phyloP scores from a whole-genome alignment of 2,113 vertebrate species.

The Suncus etruscus region DNA sequence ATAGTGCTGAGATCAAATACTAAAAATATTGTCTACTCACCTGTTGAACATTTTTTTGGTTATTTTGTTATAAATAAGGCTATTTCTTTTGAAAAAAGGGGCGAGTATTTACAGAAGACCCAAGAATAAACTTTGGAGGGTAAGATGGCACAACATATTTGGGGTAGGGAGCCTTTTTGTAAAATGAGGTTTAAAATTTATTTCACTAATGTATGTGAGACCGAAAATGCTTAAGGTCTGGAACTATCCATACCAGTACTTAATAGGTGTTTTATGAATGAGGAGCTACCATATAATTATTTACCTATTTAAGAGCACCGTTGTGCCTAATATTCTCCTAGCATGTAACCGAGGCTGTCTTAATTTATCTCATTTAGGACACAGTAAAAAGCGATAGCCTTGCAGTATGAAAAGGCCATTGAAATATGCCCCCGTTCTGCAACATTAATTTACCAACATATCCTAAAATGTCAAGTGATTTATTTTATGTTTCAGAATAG shows the following conservation, averaged over 20 bases:
- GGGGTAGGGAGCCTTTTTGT: background rate
- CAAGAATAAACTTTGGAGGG: background rate
- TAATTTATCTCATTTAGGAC: conserved; percentile 2
- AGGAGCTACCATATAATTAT: background rate
- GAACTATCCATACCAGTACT: background rate
- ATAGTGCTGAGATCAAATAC: background rate
- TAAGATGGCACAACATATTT: background rate
- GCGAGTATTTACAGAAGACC: too few relatives aligned
- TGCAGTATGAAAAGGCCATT: background rate
- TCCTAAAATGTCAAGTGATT: conserved; percentile 42
- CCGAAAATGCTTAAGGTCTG: background rate
- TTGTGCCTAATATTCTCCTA: background rate
- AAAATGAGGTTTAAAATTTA: background rate
- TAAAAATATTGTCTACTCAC: background rate
- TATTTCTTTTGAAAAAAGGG: background rate
- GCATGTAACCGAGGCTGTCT: background rate
- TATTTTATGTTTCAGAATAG: conserved; percentile 9
- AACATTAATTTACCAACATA: conserved; percentile 32
- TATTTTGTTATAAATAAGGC: background rate
- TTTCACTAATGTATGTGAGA: background rate
- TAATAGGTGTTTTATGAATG: background rate
- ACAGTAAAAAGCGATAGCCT: background rate
- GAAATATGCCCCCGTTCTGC: background rate
- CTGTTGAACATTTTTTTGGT: background rate
- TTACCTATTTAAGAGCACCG: conserved; percentile 4